A percentile compares a stretch with the other conserved stretches of the same genome.
These are phyloP conservation scores for Callyntrura sp. DNA, from an alignment of 2,888 invertebrate genomes.

Conservation along the genomic window DNA sequence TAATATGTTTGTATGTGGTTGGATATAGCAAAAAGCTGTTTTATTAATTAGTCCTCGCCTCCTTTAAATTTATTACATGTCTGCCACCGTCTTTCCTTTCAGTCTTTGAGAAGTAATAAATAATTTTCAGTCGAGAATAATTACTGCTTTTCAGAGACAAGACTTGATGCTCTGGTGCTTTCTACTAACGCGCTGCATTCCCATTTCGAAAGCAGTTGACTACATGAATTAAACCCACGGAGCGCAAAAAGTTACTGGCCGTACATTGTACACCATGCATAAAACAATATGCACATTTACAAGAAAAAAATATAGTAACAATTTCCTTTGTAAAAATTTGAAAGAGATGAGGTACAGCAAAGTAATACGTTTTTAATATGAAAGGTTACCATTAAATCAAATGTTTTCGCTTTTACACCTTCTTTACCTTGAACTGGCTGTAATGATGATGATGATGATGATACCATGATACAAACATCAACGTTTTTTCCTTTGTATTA, in stretches of 20 bases:
- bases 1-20: slow-evolving; percentile 20
- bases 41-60: slow-evolving; percentile 77
- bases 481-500: no score
- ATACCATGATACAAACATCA: slow-evolving; percentile 7
- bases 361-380: background rate
- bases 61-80: slow-evolving; percentile 74
- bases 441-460: slow-evolving; percentile 51
- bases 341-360: background rate
- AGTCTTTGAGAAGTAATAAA: slow-evolving; percentile 76
- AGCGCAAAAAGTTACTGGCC: no score
- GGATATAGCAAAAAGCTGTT: slow-evolving; percentile 60
- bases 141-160: slow-evolving; percentile 68
- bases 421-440: slow-evolving; percentile 48
- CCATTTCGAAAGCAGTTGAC: no score
- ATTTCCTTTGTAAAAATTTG: background rate
- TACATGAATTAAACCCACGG: no score
- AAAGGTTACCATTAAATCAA: slow-evolving; percentile 6
- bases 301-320: background rate
- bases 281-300: background rate
- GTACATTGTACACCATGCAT: background rate
- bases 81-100: slow-evolving; percentile 70
- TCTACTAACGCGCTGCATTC: background rate
- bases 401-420: slow-evolving; percentile 66
- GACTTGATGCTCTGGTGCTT: slow-evolving; percentile 62
- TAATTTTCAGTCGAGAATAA: slow-evolving; percentile 76